Evolutionary conservation across 2,797 vertebrate genomes (phyloP).

Genomic region (Pseudochirops corinnae): DNA sequence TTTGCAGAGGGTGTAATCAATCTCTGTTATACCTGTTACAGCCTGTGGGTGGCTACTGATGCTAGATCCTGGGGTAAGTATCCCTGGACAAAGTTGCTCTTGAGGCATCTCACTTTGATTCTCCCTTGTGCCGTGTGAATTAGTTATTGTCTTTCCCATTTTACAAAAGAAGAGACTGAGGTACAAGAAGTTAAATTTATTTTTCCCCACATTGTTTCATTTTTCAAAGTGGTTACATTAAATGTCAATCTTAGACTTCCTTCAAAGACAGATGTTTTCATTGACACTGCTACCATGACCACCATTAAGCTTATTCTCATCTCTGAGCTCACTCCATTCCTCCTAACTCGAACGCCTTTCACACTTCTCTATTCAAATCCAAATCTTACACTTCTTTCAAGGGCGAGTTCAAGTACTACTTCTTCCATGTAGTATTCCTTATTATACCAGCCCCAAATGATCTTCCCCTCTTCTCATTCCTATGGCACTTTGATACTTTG

Average conservation of each 20-base stretch:
- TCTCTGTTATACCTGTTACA: background rate
- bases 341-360: background rate
- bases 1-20: background rate
- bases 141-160: background rate
- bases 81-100: background rate
- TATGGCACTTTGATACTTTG: background rate
- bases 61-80: background rate
- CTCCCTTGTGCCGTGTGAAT: background rate
- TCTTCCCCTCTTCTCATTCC: background rate
- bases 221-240: background rate
- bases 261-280: background rate
- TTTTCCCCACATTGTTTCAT: background rate
- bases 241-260: background rate
- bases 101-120: background rate
- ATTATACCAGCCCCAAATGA: background rate
- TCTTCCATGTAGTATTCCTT: fast-evolving
- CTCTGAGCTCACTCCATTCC: background rate
- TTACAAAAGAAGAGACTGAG: background rate
- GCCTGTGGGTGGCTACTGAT: background rate
- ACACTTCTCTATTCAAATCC: background rate
- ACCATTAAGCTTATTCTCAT: background rate
- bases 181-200: background rate
- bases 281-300: background rate
- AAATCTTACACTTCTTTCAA: background rate
- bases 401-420: background rate